Percentiles rank a stretch among this genome's conserved stretches.
Evolutionary conservation across 2,888 invertebrate species (phyloP).

Genomic region (Zygogramma bicolorata): DNA sequence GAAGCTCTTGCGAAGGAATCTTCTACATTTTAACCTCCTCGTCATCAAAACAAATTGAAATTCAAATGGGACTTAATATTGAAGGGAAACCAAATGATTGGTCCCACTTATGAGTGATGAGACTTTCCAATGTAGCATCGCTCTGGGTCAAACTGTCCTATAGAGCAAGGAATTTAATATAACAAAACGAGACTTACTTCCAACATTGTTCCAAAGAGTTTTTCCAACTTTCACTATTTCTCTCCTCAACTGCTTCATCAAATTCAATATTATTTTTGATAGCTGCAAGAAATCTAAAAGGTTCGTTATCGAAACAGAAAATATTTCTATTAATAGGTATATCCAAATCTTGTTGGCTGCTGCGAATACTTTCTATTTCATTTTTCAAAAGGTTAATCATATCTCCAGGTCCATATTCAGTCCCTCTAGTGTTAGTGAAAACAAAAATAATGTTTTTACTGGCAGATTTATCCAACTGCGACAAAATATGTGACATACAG

Average conservation of each 20-base stretch:
- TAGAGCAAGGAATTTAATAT: too few species aligned
- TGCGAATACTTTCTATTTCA: slow-evolving; percentile 50
- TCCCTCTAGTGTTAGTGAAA: slow-evolving; percentile 57
- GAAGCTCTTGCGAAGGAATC: too few species aligned
- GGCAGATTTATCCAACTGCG: slow-evolving; percentile 60
- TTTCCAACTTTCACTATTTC: slow-evolving; percentile 48
- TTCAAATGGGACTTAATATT: too few species aligned
- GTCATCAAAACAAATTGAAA: too few species aligned
- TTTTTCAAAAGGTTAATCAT: slow-evolving; percentile 53
- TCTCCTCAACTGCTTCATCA: slow-evolving; percentile 25
- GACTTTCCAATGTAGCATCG: too few species aligned
- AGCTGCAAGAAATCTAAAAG: slow-evolving; percentile 59
- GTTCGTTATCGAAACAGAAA: slow-evolving; percentile 63
- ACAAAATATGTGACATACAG: slow-evolving; percentile 60
- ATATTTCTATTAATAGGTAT: slow-evolving; percentile 52
- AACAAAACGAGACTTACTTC: too few species aligned
- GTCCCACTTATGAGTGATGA: too few species aligned
- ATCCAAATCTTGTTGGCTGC: slow-evolving; percentile 49
- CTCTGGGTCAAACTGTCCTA: too few species aligned
- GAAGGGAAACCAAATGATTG: too few species aligned
- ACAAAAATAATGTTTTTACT: slow-evolving; percentile 60
- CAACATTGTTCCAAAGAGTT: slow-evolving; percentile 51
- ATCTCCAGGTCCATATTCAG: slow-evolving; percentile 49
- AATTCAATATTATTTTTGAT: slow-evolving; percentile 51
- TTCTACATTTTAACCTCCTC: too few species aligned